phyloP scores from a whole-genome alignment of 2,113 vertebrate genomes.

The Toxotes chatareus region DNA sequence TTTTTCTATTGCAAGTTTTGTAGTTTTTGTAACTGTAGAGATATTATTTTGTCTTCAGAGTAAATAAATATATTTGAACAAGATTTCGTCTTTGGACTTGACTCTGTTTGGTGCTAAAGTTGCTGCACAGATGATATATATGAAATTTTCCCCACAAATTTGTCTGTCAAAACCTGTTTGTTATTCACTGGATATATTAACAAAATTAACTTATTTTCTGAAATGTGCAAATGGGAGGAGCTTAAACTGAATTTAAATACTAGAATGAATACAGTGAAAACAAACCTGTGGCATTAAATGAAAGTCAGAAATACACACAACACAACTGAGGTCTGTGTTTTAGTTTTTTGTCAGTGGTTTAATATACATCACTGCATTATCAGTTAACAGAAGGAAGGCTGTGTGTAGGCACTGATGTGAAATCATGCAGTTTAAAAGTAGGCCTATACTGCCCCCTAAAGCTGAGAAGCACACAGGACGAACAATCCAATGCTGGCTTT shows the following conservation, averaged over 20 bases:
- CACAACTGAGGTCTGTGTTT: background rate
- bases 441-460: conserved; percentile 35
- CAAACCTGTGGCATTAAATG: too few relatives aligned
- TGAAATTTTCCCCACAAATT: too few relatives aligned
- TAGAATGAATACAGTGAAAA: too few relatives aligned
- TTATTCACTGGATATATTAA: too few relatives aligned
- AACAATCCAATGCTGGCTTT: background rate
- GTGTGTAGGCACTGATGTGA: background rate
- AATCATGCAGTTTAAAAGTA: background rate
- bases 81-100: background rate
- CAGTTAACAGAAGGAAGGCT: background rate
- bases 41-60: conserved; percentile 78
- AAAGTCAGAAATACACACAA: background rate
- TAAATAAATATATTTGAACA: conserved; percentile 82
- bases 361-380: background rate
- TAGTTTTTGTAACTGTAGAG: conserved; percentile 79
- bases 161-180: too few relatives aligned
- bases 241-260: too few relatives aligned
- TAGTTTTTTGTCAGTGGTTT: conserved; percentile 1
- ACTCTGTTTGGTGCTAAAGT: background rate
- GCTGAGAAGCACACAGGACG: conserved; percentile 1
- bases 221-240: too few relatives aligned
- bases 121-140: background rate
- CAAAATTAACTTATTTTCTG: too few relatives aligned
- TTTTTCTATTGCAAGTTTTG: conserved; percentile 67